Base-by-base conservation (phyloP, 2,113 vertebrate genomes). In the Heloderma charlesbogerti region DNA sequence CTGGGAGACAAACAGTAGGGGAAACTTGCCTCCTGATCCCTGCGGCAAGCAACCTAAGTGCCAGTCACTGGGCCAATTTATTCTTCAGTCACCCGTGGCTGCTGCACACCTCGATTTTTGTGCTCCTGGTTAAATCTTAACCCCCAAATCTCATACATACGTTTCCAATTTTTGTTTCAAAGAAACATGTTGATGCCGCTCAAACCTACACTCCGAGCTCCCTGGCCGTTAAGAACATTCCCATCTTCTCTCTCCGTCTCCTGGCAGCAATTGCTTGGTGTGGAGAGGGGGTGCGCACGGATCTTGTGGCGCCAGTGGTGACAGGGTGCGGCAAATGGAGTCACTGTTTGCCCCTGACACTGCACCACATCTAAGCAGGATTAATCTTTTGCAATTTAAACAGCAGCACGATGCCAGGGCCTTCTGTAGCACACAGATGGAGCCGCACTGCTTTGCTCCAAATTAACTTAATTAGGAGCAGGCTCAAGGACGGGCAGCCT, bases 391-490 rank as follows among this genome's bases (percentile, higher is more conserved):
- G 81, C 84, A 93, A 90, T 88, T 93, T 82, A 89, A 95, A 90
- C 83, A 94, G 88, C 87, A 84, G 82, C 3, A 1, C 82, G 16
- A 63, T 92, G 95, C 95, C 96, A 96, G 93, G 95, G 89, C 93
- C 93, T 95, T 92, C 81, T 2, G 84, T 88, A 87, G 93, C 92
- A 92, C 87, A 92, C 84, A 54, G 91, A 92, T 84, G 89, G 79
- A 95, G 93, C 91, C 88, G 88, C 60, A 31, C 16, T 84, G 88
- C 86, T 88, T 88, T 72, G 31, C 60, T 88, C 82, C 92, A 90
- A 93, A 92, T 92, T 71, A 94, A 88, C 84, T 91, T 96, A 97
- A 96, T 93, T 93, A 95, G 93, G 95, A 96, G 94, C 96, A 96
- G 95, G 93, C 94, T 92, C 1, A 66, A 31, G 48, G 43, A 66